Conservation (phyloP, 2,797 vertebrate species). For the Poliocrania exsul region DNA sequence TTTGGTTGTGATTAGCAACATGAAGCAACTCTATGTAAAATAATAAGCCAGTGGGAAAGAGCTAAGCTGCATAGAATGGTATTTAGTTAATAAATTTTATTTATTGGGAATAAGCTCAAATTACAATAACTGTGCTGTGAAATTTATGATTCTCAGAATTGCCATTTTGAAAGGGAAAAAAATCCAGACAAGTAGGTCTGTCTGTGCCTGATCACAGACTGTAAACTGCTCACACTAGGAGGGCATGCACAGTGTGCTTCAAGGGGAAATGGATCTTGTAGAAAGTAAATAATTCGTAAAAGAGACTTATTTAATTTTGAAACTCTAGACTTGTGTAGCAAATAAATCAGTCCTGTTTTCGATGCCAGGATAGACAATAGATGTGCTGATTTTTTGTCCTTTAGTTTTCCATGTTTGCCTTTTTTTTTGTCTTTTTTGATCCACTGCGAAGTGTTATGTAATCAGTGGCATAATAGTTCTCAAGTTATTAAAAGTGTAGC, state of each 20-base stretch:
- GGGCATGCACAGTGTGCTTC: constrained; percentile 44
- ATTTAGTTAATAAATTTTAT: constrained; percentile 53
- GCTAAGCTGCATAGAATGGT: not conserved
- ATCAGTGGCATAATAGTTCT: not conserved
- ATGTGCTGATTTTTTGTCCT: not conserved
- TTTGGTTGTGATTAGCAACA: not conserved
- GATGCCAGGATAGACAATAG: not conserved
- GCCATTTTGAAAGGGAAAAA: constrained; percentile 53
- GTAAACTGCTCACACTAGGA: constrained; percentile 34
- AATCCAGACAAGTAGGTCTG: not conserved
- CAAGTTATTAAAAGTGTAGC: not conserved
- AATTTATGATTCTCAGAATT: constrained; percentile 71
- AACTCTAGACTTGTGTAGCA: constrained; percentile 23
- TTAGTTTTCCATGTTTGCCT: not conserved
- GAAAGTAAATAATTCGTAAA: constrained; percentile 70
- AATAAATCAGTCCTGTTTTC: constrained; percentile 1
- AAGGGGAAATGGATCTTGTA: constrained; percentile 50
- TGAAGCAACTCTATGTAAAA: not conserved
- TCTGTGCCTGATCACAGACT: constrained; percentile 48
- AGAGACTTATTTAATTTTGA: constrained; percentile 64
- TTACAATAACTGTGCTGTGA: constrained; percentile 65
- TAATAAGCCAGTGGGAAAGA: not conserved
- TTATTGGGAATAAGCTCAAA: constrained; percentile 52
- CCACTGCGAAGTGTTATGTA: not conserved
- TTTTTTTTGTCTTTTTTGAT: not conserved